These are phyloP conservation scores for Peromyscus polionotus DNA, from an alignment of 2,113 vertebrate species.

Conservation along the genomic window DNA sequence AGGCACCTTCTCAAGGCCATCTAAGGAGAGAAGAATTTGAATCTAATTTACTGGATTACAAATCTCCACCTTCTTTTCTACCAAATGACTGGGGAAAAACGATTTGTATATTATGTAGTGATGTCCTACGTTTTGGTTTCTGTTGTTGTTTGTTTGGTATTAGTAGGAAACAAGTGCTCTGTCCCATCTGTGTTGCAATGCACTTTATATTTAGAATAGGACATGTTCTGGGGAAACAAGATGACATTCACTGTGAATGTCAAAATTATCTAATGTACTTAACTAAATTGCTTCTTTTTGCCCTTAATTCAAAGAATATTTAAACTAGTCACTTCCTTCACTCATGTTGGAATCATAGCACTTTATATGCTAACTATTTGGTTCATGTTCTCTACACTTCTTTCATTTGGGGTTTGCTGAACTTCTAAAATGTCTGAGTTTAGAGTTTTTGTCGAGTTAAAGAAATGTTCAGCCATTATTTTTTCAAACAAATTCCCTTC, in stretches of 20 bases:
- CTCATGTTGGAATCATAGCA: neutral
- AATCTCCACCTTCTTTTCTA: neutral
- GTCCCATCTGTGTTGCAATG: neutral
- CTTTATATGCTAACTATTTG: neutral
- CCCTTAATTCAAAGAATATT: slow-evolving; percentile 57
- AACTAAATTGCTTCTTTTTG: slow-evolving; percentile 57
- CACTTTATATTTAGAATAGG: neutral
- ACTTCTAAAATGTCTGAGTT: slow-evolving; percentile 20
- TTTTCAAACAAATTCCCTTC: neutral
- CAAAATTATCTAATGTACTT: slow-evolving; percentile 27
- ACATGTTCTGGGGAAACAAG: slow-evolving; percentile 25
- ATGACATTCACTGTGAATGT: neutral
- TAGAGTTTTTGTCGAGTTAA: slow-evolving; percentile 3
- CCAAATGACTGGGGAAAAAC: slow-evolving; percentile 16
- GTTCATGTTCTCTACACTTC: slow-evolving; percentile 7
- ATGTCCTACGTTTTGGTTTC: neutral
- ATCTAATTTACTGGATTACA: slow-evolving; percentile 16
- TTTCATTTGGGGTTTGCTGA: neutral
- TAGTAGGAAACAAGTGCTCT: slow-evolving; percentile 5
- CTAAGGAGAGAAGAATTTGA: neutral
- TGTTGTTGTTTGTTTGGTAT: neutral
- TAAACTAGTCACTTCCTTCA: slow-evolving; percentile 36
- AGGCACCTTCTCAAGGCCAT: neutral
- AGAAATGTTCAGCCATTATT: neutral
- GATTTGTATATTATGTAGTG: neutral